A percentile compares a stretch with the other conserved stretches of the same genome.
These are phyloP conservation scores for Pangasius mekongensis DNA, from an alignment of 2,797 vertebrate species.

Conservation along the genomic window DNA sequence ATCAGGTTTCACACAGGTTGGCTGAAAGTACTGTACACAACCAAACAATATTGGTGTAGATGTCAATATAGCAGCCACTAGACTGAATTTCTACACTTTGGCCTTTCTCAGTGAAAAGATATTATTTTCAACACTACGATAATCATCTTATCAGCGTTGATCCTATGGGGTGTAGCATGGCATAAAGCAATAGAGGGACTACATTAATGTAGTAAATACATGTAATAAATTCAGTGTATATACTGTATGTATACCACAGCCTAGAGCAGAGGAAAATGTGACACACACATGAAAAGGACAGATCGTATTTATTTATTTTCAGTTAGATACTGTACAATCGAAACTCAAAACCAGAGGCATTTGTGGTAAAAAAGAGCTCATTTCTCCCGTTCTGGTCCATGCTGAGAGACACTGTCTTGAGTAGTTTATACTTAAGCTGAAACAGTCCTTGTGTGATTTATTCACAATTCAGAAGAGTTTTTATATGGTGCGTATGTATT, in stretches of 20 bases:
- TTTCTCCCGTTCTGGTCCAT: slow-evolving; percentile 32
- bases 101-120: too few relatives aligned
- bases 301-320: slow-evolving; percentile 62
- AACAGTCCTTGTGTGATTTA: background rate
- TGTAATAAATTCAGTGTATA: too few relatives aligned
- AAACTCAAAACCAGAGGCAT: slow-evolving; percentile 66
- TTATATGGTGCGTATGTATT: background rate
- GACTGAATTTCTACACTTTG: background rate
- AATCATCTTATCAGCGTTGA: too few relatives aligned
- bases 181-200: too few relatives aligned
- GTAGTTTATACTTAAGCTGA: background rate
- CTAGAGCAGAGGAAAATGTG: slow-evolving; percentile 6
- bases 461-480: background rate
- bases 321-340: slow-evolving; percentile 70
- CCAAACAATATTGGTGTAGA: background rate
- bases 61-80: background rate
- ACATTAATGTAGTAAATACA: too few relatives aligned
- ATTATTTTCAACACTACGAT: too few relatives aligned
- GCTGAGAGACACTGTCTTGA: slow-evolving; percentile 66
- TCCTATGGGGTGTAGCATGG: too few relatives aligned
- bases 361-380: slow-evolving; percentile 62
- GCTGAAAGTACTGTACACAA: background rate
- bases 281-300: background rate
- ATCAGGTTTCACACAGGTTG: background rate
- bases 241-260: background rate